Evolutionary conservation across 2,888 invertebrate genomes (phyloP), one percentile per base, ranked within the genome.

Genomic region (Drosophila mulleri): DNA sequence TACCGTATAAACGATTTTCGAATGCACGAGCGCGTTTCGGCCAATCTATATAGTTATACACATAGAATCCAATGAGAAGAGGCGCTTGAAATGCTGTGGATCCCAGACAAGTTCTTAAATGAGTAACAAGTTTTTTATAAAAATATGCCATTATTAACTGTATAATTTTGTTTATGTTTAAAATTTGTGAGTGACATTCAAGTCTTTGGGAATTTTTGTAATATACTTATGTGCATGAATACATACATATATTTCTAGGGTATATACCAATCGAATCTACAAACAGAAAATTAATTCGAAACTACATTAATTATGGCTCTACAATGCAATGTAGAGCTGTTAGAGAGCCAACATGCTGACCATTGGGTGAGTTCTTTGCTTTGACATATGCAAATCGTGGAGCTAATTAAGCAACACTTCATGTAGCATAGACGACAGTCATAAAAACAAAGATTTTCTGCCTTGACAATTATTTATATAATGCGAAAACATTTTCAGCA

Each of bases 381-480:
- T 57, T 82, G 83, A 88, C 86, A 84, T 87, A 83, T 84, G 85
- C 80, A 82, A 83, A 87, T 84, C 54, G 42, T 48, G 50, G 59
- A 54, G 48, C 82, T 82, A 87, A 82, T 87, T 87, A 78, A 73
- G 78, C 75, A 84, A 82, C 82, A 61, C 73, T 63, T 78, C 73
- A 72, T 61, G 44, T 54, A 59, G 47, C 68, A 50, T 26, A 71
- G 52, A 58, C 56, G 64, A 64, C 64, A 62, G 75, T 64, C 84
- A 72, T 77, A 69, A 77, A 84, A 54, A 54, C 54, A 83, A 69
- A 56, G 67, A 64, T 58, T 74, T 72, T 48, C 37, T 45, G 72
- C 60, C 56, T 63, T 58, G 70, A 71, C 68, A 78, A 60, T 70
- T 48, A 45, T 63, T 76, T 64, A 53, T 65, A 52, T 61, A 62